Evolutionary conservation across 37 sponge, comb jelly and placozoan species (phyloP), one percentile per base, ranked within the genome.

Genomic region (Petrosia ficiformis): DNA sequence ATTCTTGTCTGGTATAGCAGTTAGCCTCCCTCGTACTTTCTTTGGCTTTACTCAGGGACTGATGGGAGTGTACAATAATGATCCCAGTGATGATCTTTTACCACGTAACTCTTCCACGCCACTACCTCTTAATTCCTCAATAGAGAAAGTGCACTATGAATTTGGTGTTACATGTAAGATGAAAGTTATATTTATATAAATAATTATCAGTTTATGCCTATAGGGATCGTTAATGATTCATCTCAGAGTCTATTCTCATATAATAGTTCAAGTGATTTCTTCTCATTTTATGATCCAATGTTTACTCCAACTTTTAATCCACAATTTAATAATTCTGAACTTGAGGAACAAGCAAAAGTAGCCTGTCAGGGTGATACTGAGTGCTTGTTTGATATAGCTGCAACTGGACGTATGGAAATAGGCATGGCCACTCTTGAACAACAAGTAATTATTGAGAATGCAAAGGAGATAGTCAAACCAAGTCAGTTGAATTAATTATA

Each of bases 301-400:
- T 67, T 67, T 67, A 39, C n/a, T 24, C 68, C 68, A 24, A 29
- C 4, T 24, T 67, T 67, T 6, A 4, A 67, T 35, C 34, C 35
- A 67, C 1, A 3, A 2, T 67, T 67, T 29, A 8, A 35, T 29
- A 11, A n/a, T 11, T 67, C 68, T 4, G 30, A 26, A 24, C 35
- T 67, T 24, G 31, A 67, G 4, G 34, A 2, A 2, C 24, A n/a
- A 67, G 68, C 68, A n/a, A 32, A n/a, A 4, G 34, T 24, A 35
- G 3, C 36, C 3, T 67, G 68, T 6, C 4, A 39, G 25, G 68
- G 35, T n/a, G 68, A 67, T n/a, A n/a, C n/a, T n/a, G n/a, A n/a
- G n/a, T n/a, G n/a, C n/a, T n/a, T n/a, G n/a, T n/a, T n/a, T n/a
- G 68, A 67, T 67, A 29, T 67, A 30, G 68, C 68, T 6, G 35